phyloP scores from a whole-genome alignment of 2,113 vertebrate genomes.

The Pristiophorus japonicus region DNA sequence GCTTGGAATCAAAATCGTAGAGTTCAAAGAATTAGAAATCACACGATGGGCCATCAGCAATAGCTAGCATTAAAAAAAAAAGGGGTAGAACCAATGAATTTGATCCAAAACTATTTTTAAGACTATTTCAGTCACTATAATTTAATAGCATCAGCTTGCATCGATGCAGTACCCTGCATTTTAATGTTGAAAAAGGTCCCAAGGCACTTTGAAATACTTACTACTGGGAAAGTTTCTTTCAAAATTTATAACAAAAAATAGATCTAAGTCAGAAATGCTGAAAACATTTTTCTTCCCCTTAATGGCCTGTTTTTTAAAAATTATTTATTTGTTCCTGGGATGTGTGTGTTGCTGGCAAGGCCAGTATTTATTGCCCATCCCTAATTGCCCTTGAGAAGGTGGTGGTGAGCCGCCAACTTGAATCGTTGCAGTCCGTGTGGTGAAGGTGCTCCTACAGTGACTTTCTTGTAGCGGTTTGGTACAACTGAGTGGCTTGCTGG shows the following conservation, averaged over 20 bases:
- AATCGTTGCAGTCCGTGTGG: too few species aligned
- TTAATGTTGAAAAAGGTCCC: neutral
- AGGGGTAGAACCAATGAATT: neutral
- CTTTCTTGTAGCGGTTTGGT: too few species aligned
- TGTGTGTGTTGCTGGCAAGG: too few species aligned
- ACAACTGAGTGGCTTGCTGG: too few species aligned
- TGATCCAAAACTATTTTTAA: neutral
- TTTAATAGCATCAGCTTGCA: neutral
- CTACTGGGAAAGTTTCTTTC: neutral
- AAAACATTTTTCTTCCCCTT: neutral
- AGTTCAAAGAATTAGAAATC: neutral
- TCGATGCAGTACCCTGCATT: neutral
- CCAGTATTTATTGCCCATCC: too few species aligned
- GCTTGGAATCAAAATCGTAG: neutral
- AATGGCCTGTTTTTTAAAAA: neutral
- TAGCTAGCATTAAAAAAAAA: neutral
- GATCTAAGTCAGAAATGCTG: neutral
- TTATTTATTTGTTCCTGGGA: too few species aligned
- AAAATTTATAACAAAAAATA: neutral
- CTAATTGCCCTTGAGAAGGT: too few species aligned
- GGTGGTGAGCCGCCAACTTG: too few species aligned
- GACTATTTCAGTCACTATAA: neutral
- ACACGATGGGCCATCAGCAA: neutral
- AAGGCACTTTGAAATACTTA: neutral
- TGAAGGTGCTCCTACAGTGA: too few species aligned